These are phyloP conservation scores for Momotus momota DNA, from an alignment of 2,797 vertebrate genomes.

Conservation along the genomic window DNA sequence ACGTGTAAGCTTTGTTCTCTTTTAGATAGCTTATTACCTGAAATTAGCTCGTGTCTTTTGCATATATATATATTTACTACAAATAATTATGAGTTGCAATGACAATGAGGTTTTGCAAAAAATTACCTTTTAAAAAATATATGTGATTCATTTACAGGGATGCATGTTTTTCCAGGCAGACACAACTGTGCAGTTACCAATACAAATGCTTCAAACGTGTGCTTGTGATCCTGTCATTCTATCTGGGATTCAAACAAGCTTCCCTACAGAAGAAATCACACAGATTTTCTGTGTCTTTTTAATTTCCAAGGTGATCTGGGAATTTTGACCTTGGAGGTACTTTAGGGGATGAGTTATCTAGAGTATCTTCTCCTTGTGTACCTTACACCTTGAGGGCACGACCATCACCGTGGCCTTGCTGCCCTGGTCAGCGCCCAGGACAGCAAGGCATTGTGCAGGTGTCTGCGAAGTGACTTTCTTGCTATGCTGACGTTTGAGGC, in stretches of 20 bases:
- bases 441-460: not conserved
- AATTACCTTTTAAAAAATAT: not conserved
- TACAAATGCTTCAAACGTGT: not conserved
- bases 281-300: not conserved
- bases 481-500: not conserved
- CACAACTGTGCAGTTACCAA: not conserved
- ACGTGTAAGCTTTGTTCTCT: not conserved
- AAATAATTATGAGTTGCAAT: not conserved
- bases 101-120: not conserved
- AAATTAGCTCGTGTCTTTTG: not conserved
- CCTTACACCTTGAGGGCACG: not conserved
- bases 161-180: not conserved
- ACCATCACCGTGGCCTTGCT: rapidly evolving
- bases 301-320: not conserved
- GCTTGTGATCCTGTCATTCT: not conserved
- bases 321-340: not conserved
- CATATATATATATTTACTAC: not conserved
- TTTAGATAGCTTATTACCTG: not conserved
- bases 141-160: not conserved
- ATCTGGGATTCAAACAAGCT: not conserved
- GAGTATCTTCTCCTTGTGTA: not conserved
- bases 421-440: not conserved
- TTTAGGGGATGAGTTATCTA: not conserved
- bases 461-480: not conserved
- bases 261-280: not conserved